Percentiles rank a stretch among this genome's conserved stretches.
Conservation (phyloP, 2,113 vertebrate genomes). For the Bubo bubo region DNA sequence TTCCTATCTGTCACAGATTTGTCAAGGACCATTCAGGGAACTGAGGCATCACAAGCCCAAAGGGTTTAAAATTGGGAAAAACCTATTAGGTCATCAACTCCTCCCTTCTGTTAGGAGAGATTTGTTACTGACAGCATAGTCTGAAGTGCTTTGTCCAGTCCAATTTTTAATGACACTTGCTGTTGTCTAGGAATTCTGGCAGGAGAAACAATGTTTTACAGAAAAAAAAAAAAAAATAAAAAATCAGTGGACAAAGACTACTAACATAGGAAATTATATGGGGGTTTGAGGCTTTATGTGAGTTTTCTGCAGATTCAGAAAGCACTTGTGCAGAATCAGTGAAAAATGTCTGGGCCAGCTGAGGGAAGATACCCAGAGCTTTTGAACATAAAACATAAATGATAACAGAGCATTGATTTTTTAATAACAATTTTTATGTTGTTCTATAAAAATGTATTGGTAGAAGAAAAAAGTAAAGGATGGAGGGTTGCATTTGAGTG, state of each 20-base stretch:
- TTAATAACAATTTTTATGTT: slow-evolving; percentile 32
- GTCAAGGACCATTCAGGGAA: neutral
- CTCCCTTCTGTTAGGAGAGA: neutral
- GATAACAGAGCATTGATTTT: slow-evolving; percentile 21
- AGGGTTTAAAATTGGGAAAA: neutral
- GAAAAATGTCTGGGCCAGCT: neutral
- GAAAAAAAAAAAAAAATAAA: neutral
- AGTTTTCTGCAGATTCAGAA: neutral
- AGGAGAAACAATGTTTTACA: neutral
- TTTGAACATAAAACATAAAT: neutral
- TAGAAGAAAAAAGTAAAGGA: neutral
- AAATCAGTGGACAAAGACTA: neutral
- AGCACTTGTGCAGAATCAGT: neutral
- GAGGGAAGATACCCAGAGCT: neutral
- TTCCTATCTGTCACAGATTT: neutral
- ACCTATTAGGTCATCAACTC: neutral
- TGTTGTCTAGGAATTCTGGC: neutral
- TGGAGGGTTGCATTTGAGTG: neutral
- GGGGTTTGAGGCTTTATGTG: neutral
- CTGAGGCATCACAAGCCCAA: neutral
- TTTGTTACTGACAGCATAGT: neutral
- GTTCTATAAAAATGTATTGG: neutral
- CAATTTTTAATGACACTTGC: neutral
- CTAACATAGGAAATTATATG: neutral
- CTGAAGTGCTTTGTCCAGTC: neutral